These are phyloP conservation scores for Sigmodon hispidus DNA, from an alignment of 2,113 vertebrate genomes.

Conservation along the genomic window DNA sequence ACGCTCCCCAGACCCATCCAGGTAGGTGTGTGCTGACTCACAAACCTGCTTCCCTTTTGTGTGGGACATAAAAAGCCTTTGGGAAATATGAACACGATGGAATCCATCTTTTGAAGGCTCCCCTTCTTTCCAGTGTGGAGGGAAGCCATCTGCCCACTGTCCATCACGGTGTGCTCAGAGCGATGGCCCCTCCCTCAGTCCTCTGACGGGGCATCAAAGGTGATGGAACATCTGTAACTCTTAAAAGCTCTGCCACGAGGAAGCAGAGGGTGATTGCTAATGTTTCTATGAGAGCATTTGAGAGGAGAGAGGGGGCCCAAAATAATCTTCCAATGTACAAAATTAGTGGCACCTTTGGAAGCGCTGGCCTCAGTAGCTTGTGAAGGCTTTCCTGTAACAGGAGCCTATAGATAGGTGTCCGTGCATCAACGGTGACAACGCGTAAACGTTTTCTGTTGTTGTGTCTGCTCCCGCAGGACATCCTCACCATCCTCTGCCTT, in stretches of 20 bases:
- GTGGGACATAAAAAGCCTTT: neutral
- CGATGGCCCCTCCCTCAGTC: rapidly evolving
- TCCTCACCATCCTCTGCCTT: conserved; percentile 90
- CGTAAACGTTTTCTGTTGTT: conserved; percentile 10
- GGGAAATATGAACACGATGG: neutral
- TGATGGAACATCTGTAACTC: neutral
- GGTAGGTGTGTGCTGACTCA: conserved; percentile 79
- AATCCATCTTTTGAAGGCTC: neutral
- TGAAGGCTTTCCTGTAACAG: neutral
- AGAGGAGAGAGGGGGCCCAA: neutral
- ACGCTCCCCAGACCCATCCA: conserved; percentile 91
- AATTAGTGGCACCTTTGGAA: neutral
- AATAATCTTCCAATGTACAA: neutral
- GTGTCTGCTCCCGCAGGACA: conserved; percentile 85
- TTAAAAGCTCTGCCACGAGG: neutral
- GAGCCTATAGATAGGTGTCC: neutral
- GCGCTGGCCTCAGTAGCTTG: neutral
- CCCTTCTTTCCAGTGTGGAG: neutral
- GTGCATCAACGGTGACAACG: neutral
- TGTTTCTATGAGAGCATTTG: neutral
- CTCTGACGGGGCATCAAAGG: neutral
- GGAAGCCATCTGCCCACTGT: neutral
- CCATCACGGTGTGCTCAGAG: neutral
- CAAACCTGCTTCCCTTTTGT: neutral
- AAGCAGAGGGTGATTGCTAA: neutral